Conservation (phyloP, 2,797 vertebrate species). For the Sebastes baramenuke region DNA sequence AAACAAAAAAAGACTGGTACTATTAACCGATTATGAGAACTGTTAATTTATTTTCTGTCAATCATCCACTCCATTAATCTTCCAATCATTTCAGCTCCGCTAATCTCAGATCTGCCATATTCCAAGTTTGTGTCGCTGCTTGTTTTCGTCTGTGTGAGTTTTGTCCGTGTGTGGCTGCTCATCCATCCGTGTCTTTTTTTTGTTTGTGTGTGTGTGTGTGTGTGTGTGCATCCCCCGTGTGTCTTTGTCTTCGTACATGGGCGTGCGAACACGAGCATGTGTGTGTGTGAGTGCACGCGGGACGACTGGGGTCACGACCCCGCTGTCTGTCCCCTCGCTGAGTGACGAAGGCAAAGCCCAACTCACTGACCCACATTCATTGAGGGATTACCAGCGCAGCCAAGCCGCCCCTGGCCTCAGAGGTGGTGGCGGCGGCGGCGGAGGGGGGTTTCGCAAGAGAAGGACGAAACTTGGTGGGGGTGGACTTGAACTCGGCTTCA, state of each 20-base stretch:
- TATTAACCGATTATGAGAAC: not conserved
- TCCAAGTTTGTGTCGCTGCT: not conserved
- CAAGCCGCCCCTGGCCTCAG: slow-evolving; percentile 59
- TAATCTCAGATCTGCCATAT: not conserved
- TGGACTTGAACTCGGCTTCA: slow-evolving; percentile 43
- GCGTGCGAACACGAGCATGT: slow-evolving; percentile 4
- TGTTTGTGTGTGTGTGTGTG: not conserved
- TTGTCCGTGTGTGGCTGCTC: slow-evolving; percentile 38
- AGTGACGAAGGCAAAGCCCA: slow-evolving; percentile 70
- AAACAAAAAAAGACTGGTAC: not conserved
- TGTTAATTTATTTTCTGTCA: not conserved
- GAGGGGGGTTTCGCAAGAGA: not conserved
- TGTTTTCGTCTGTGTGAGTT: slow-evolving; percentile 21
- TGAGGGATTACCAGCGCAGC: slow-evolving; percentile 72
- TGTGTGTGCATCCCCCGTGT: not conserved
- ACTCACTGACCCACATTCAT: slow-evolving; percentile 79
- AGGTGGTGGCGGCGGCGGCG: slow-evolving; percentile 10
- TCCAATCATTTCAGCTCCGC: not conserved
- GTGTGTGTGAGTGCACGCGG: slow-evolving; percentile 3
- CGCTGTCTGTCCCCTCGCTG: slow-evolving; percentile 69
- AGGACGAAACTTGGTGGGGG: slow-evolving; percentile 8
- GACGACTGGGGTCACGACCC: slow-evolving; percentile 64
- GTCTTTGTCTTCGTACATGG: slow-evolving; percentile 36
- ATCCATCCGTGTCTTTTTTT: slow-evolving; percentile 20
- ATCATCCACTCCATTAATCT: not conserved